A percentile compares a stretch with the other conserved stretches of the same genome.
These are phyloP conservation scores for Aricia agestis DNA, from an alignment of 1,140 invertebrate species.

Conservation along the genomic window DNA sequence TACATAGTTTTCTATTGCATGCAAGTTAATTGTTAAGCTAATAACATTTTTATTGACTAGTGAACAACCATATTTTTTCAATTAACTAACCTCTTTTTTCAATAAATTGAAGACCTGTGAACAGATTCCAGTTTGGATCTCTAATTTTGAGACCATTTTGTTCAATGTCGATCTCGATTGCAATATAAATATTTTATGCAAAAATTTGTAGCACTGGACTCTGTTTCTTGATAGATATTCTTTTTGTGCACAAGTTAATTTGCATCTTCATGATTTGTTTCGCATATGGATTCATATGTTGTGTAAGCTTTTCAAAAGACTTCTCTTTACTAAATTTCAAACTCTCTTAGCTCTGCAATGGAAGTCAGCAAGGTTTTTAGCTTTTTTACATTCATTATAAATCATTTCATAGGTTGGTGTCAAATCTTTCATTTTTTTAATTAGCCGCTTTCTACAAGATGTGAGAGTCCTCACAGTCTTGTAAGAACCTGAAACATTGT, in stretches of 20 bases:
- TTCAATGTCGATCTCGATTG: slow-evolving; percentile 11
- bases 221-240: not conserved
- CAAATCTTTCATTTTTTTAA: not conserved
- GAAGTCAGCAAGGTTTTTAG: slow-evolving; percentile 9
- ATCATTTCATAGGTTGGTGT: not conserved
- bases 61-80: too few species aligned
- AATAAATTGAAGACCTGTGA: too few species aligned
- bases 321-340: not conserved
- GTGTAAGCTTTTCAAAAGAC: not conserved
- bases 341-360: not conserved
- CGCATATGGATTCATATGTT: slow-evolving; percentile 2
- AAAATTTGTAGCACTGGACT: slow-evolving; percentile 17
- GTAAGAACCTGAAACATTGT: too few species aligned
- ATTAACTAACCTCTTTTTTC: too few species aligned
- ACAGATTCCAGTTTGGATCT: too few species aligned
- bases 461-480: not conserved
- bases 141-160: not conserved
- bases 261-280: slow-evolving; percentile 10
- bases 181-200: slow-evolving; percentile 17
- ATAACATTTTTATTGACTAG: too few species aligned
- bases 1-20: too few species aligned
- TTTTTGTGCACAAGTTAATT: not conserved
- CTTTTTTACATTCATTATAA: slow-evolving; percentile 12
- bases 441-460: not conserved
- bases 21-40: too few species aligned